These are phyloP conservation scores for Cheilosia impressa DNA, from an alignment of 2,888 invertebrate species.

Conservation along the genomic window DNA sequence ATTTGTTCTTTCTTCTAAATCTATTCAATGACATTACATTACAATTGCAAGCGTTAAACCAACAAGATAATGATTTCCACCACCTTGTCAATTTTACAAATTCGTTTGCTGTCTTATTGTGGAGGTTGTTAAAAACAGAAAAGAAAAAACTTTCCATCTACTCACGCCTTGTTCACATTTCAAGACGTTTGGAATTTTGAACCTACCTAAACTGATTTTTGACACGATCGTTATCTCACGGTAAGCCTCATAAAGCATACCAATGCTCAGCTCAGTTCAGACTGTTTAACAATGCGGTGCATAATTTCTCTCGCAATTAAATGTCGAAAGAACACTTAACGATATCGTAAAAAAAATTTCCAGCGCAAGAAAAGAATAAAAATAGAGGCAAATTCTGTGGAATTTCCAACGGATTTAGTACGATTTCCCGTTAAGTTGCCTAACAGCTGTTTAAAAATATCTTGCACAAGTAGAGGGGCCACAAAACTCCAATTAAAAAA, in stretches of 20 bases:
- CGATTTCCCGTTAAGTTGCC: conserved; percentile 66
- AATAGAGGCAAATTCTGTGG: conserved; percentile 32
- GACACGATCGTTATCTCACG: conserved; percentile 19
- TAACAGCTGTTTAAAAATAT: conserved; percentile 66
- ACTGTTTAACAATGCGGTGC: conserved; percentile 19
- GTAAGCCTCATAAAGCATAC: neutral
- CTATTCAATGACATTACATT: no score
- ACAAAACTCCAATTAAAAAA: conserved; percentile 58
- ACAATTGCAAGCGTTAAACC: no score
- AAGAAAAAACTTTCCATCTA: neutral
- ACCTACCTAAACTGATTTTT: neutral
- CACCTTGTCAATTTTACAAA: no score
- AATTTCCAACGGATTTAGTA: conserved; percentile 66
- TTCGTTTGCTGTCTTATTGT: no score
- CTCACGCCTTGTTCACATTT: neutral
- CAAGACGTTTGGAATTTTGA: neutral
- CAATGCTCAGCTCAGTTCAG: neutral
- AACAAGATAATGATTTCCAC: no score
- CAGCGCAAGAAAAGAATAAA: conserved; percentile 6
- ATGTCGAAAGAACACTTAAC: conserved; percentile 48
- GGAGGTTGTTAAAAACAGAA: no score
- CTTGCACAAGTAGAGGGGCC: conserved; percentile 20
- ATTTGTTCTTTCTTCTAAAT: no score
- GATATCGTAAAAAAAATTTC: conserved; percentile 50
- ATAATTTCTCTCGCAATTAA: conserved; percentile 54